Conservation (phyloP, 2,113 vertebrate genomes). For the Alouatta palliata region DNA sequence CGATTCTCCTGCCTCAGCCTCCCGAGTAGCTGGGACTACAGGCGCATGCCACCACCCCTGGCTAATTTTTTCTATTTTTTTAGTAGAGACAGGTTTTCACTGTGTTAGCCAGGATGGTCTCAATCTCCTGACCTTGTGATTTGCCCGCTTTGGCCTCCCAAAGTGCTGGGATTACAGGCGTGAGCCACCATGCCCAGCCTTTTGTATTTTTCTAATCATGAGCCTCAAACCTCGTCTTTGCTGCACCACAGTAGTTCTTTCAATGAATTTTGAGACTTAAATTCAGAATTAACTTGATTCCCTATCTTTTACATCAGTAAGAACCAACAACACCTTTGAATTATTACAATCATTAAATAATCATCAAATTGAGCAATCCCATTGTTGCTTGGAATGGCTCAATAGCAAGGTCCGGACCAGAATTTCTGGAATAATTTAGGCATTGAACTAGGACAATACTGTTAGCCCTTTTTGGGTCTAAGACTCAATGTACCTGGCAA, state of each 20-base stretch:
- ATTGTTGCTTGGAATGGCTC: neutral
- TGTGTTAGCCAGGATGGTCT: no score
- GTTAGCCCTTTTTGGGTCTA: neutral
- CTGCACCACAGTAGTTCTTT: neutral
- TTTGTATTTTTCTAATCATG: neutral
- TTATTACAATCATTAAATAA: neutral
- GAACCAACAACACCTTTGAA: neutral
- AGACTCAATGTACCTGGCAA: neutral
- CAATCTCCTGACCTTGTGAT: no score
- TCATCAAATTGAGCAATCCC: neutral
- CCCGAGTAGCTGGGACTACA: no score
- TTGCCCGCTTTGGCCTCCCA: no score
- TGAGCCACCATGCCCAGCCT: no score
- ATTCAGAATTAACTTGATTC: neutral
- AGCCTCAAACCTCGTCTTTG: neutral
- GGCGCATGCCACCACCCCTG: no score
- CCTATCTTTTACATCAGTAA: neutral
- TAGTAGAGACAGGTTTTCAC: no score
- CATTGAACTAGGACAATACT: neutral
- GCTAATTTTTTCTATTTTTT: no score
- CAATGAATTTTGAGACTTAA: neutral
- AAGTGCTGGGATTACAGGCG: no score
- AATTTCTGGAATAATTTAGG: neutral
- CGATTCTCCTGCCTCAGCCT: no score
- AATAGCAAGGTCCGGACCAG: neutral